Conservation (phyloP, 2,888 invertebrate genomes). For the Glomeris marginata region DNA sequence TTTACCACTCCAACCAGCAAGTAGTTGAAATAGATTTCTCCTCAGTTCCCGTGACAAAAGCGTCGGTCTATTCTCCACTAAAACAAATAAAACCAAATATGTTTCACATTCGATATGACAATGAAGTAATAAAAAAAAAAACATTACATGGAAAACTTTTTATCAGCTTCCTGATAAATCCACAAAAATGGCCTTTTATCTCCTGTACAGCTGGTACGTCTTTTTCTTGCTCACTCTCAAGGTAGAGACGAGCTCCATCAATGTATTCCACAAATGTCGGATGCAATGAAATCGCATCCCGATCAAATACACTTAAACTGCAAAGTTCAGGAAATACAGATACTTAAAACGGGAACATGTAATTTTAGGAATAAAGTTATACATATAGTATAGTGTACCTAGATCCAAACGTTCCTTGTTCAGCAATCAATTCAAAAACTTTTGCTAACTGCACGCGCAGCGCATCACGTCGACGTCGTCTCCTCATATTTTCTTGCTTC, state of each 20-base stretch:
- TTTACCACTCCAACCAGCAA: slow-evolving; percentile 86
- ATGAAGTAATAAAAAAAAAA: neutral
- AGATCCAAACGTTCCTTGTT: slow-evolving; percentile 67
- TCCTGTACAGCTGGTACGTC: slow-evolving; percentile 74
- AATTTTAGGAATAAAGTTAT: neutral
- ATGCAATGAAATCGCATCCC: slow-evolving; percentile 65
- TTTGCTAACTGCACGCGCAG: slow-evolving; percentile 79
- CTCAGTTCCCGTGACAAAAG: slow-evolving; percentile 74
- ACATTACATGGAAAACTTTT: slow-evolving; percentile 77
- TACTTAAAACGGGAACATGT: neutral
- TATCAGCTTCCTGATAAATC: slow-evolving; percentile 83
- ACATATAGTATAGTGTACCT: slow-evolving; percentile 16
- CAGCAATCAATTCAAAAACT: slow-evolving; percentile 81
- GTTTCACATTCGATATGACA: neutral
- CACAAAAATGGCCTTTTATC: slow-evolving; percentile 83
- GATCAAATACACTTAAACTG: slow-evolving; percentile 68
- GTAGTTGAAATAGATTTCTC: slow-evolving; percentile 73
- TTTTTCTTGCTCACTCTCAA: slow-evolving; percentile 88
- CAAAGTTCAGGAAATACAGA: slow-evolving; percentile 15
- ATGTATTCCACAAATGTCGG: slow-evolving; percentile 84
- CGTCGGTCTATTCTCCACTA: slow-evolving; percentile 74
- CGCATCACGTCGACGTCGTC: slow-evolving; percentile 78
- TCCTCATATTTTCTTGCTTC: slow-evolving; percentile 91
- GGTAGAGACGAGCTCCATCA: slow-evolving; percentile 77
- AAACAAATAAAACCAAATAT: slow-evolving; percentile 21